Evolutionary conservation across 1,140 invertebrate species (phyloP).

Genomic region (Ladona fulva): DNA sequence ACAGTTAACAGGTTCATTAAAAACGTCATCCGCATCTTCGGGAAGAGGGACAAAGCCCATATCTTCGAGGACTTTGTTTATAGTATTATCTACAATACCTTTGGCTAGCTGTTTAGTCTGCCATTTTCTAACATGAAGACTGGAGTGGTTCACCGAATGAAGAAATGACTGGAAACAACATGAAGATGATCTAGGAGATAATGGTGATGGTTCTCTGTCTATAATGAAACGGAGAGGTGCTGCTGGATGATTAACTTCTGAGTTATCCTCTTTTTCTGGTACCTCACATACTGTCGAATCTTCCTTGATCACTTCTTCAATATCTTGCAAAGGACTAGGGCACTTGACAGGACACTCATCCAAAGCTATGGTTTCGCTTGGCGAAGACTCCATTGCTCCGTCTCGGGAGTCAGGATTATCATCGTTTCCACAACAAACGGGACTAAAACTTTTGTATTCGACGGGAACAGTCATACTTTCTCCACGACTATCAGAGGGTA

Average conservation of each 20-base stretch:
- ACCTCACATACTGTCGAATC: not conserved
- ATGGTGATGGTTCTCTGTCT: not conserved
- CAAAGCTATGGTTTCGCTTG: not conserved
- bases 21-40: slow-evolving; percentile 42
- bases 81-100: slow-evolving; percentile 60
- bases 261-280: not conserved
- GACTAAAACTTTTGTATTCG: not conserved
- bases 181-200: not conserved
- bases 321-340: not conserved
- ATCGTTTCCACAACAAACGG: not conserved
- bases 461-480: not conserved
- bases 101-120: slow-evolving; percentile 58
- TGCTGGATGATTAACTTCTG: not conserved
- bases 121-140: slow-evolving; percentile 42
- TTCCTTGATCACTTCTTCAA: not conserved
- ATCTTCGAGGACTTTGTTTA: slow-evolving; percentile 56
- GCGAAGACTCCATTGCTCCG: not conserved
- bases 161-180: not conserved
- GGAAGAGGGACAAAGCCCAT: slow-evolving; percentile 44
- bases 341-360: not conserved
- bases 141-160: not conserved
- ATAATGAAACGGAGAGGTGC: not conserved
- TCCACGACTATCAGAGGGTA: not conserved
- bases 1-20: slow-evolving; percentile 33
- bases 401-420: not conserved